Conservation (phyloP, 2,113 vertebrate species). For the Corythornis cristatus region DNA sequence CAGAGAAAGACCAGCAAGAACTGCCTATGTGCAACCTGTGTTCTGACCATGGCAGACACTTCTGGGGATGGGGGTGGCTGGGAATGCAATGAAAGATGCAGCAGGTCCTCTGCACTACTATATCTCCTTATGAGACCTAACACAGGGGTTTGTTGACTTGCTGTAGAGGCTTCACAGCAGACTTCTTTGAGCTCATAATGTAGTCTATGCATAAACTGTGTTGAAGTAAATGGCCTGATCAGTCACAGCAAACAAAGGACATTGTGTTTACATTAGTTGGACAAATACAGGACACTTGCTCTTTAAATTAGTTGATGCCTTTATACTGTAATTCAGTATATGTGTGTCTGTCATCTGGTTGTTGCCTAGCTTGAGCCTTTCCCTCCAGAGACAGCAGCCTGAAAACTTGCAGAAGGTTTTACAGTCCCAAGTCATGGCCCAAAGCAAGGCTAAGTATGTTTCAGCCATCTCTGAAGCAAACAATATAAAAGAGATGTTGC, state of each 20-base stretch:
- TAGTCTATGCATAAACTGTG: neutral
- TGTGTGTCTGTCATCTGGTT: neutral
- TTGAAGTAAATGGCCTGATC: neutral
- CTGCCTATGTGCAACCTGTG: neutral
- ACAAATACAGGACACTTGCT: neutral
- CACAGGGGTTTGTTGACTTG: neutral
- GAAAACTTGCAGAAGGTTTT: neutral
- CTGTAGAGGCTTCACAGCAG: neutral
- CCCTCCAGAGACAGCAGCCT: neutral
- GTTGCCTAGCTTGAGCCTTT: neutral
- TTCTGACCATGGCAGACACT: neutral
- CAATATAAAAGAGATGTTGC: neutral
- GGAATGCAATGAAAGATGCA: neutral
- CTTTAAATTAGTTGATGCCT: neutral
- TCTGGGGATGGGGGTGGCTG: rapidly evolving
- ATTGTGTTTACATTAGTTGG: too few relatives aligned
- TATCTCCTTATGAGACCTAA: neutral
- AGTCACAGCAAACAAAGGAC: neutral
- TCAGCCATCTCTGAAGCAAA: neutral
- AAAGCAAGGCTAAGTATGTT: neutral
- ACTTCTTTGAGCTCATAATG: neutral
- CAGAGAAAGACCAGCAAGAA: neutral
- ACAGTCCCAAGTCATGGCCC: neutral
- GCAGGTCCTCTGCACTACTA: neutral
- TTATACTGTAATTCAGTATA: neutral